Evolutionary conservation across 2,113 vertebrate genomes (phyloP).

Genomic region (Lagopus leucura): DNA sequence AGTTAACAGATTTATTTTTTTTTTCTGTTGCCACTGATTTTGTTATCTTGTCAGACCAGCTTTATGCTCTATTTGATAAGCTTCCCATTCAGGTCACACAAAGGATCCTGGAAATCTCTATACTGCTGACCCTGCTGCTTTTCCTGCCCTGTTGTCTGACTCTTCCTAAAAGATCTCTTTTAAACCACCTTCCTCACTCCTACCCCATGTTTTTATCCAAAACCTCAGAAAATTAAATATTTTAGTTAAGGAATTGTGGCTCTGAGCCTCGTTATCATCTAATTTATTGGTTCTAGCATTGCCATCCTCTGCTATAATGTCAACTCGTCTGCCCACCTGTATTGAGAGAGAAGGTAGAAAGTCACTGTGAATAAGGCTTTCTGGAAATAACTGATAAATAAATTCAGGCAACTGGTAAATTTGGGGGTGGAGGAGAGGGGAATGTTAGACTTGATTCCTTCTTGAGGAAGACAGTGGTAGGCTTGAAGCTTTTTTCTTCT

Average conservation of each 20-base stretch:
- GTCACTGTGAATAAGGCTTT: not conserved
- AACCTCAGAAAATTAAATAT: not conserved
- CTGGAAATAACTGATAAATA: not conserved
- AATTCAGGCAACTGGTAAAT: not conserved
- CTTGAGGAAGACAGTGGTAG: not conserved
- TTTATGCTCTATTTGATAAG: constrained; percentile 15
- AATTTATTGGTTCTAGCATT: not conserved
- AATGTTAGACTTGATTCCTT: not conserved
- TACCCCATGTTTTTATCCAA: not conserved
- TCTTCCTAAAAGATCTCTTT: not conserved
- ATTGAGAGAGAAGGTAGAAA: not conserved
- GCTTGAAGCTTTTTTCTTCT: not conserved
- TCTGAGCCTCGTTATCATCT: not conserved
- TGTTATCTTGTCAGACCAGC: constrained; percentile 14
- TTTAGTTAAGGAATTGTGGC: not conserved
- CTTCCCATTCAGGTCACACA: not conserved
- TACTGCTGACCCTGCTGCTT: not conserved
- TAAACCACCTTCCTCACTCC: not conserved
- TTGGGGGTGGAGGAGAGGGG: not conserved
- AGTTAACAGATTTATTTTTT: not conserved
- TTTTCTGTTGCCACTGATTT: not conserved
- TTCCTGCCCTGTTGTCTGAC: not conserved
- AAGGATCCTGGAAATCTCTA: not conserved
- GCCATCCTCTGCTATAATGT: not conserved
- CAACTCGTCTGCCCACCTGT: not conserved